Conservation (phyloP, 2,888 invertebrate genomes). For the Anoplius nigerrimus region DNA sequence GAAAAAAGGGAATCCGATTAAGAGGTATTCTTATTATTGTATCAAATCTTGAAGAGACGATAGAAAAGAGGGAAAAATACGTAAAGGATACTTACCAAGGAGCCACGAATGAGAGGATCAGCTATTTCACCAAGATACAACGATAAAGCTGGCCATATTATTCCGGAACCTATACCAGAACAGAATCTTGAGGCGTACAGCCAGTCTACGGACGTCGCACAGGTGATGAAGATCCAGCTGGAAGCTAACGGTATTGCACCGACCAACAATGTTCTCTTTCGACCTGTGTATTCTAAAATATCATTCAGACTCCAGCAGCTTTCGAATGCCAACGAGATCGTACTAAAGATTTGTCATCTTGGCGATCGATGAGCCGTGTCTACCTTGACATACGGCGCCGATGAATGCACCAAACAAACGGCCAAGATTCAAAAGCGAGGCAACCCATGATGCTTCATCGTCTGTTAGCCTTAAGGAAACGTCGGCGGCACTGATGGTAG, state of each 20-base stretch:
- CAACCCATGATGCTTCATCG: constrained; percentile 69
- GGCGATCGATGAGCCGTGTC: too few relatives aligned
- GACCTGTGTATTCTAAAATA: constrained; percentile 60
- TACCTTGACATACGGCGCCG: constrained; percentile 67
- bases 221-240: constrained; percentile 66
- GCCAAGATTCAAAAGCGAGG: constrained; percentile 68
- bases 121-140: constrained; percentile 70
- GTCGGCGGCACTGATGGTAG: constrained; percentile 40
- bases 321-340: too few relatives aligned
- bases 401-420: constrained; percentile 64
- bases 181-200: constrained; percentile 64
- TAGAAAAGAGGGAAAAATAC: too few relatives aligned
- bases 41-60: too few relatives aligned
- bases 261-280: constrained; percentile 64
- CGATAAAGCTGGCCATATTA: constrained; percentile 66
- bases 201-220: constrained; percentile 65
- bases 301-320: not conserved
- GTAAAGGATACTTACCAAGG: constrained; percentile 58
- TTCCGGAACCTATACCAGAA: constrained; percentile 66
- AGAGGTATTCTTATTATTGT: too few relatives aligned
- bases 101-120: constrained; percentile 69
- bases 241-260: constrained; percentile 59
- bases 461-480: constrained; percentile 59
- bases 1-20: too few relatives aligned
- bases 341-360: too few relatives aligned